Conservation (phyloP, 35 echinoderm and acorn worm species). For the Lytechinus variegatus region DNA sequence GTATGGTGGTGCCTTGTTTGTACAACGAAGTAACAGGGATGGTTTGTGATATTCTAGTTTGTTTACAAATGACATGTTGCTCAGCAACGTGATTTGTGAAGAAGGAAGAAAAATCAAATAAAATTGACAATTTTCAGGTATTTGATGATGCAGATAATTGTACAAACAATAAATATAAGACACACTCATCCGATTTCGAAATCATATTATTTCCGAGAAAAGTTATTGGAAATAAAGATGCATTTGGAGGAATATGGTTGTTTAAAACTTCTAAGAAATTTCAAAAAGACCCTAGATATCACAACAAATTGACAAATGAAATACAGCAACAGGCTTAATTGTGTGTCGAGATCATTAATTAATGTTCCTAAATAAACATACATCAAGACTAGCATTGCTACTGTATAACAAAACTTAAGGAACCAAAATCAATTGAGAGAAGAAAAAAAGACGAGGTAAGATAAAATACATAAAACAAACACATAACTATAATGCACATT, state of each 20-base stretch:
- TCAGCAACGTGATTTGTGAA: not conserved
- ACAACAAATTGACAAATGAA: no score
- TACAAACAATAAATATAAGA: no score
- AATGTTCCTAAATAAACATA: no score
- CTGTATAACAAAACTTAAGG: no score
- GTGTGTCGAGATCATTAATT: no score
- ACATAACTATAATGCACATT: slow-evolving; percentile 17
- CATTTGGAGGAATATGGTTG: not conserved
- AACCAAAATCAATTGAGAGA: not conserved
- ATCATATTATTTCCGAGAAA: no score
- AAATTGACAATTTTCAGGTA: not conserved
- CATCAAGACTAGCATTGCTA: no score
- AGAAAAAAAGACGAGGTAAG: not conserved
- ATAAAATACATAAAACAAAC: not conserved
- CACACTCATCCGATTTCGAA: no score
- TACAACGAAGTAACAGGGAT: not conserved
- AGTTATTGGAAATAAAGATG: no score
- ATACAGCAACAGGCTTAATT: no score
- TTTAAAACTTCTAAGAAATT: not conserved
- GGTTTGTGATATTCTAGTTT: not conserved
- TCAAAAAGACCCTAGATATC: no score
- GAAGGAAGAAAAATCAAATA: not conserved
- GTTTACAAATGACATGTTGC: not conserved
- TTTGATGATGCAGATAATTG: not conserved
- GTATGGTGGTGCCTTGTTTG: not conserved